A percentile compares a stretch with the other conserved stretches of the same genome.
These are phyloP conservation scores for Cheilosia impressa DNA, from an alignment of 2,888 invertebrate genomes.

Conservation along the genomic window DNA sequence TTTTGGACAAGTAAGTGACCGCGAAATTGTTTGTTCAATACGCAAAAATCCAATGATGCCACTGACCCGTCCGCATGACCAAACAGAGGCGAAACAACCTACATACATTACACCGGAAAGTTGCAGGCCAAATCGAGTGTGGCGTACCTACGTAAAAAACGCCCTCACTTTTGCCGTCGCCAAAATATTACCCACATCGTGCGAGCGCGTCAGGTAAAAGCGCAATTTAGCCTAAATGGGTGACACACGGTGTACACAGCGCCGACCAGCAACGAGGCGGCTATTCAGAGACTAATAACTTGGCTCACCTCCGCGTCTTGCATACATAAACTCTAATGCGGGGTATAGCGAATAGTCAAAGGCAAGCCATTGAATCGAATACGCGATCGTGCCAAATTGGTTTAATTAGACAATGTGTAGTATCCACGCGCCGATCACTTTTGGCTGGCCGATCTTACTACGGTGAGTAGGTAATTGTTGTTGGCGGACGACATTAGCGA, in stretches of 20 bases:
- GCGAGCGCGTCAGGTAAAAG: conserved; percentile 63
- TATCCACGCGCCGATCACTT: conserved; percentile 73
- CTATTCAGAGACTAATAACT: conserved; percentile 55
- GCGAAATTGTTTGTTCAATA: conserved; percentile 20
- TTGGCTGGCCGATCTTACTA: conserved; percentile 56
- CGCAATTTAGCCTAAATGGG: conserved; percentile 72
- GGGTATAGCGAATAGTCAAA: conserved; percentile 44
- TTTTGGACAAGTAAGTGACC: conserved; percentile 16
- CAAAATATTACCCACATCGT: conserved; percentile 70
- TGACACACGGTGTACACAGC: conserved; percentile 45
- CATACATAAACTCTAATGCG: conserved; percentile 55
- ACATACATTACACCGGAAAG: conserved; percentile 71
- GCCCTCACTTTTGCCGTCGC: conserved; percentile 73
- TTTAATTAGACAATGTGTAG: conserved; percentile 71
- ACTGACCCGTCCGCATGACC: conserved; percentile 59
- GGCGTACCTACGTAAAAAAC: conserved; percentile 68
- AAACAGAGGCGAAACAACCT: conserved; percentile 49
- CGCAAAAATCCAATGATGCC: conserved; percentile 62
- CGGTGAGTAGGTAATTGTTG: conserved; percentile 45
- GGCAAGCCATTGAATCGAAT: conserved; percentile 1
- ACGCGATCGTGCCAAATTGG: conserved; percentile 73
- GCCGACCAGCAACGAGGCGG: conserved; percentile 63
- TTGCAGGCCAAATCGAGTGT: conserved; percentile 62
- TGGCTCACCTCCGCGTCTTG: conserved; percentile 65
- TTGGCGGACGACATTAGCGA: conserved; percentile 60